Percentiles rank a stretch among this genome's conserved stretches.
Conservation (phyloP, 2,888 invertebrate species). For the Pyralis farinalis region DNA sequence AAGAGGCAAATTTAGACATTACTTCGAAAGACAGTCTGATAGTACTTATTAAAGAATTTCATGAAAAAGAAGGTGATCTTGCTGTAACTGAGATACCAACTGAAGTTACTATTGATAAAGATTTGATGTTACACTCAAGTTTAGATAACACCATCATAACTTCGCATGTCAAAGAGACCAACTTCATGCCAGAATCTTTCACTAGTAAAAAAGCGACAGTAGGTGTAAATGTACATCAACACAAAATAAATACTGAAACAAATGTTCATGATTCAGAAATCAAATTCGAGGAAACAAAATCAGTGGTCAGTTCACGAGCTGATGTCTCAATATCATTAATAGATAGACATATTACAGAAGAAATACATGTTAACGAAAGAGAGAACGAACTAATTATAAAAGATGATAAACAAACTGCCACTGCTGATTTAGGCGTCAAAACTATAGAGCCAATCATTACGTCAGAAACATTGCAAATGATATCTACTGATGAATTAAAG, state of each 20-base stretch:
- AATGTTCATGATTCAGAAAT: constrained; percentile 82
- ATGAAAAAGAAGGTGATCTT: constrained; percentile 85
- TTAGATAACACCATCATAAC: constrained; percentile 83
- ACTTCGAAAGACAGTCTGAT: constrained; percentile 82
- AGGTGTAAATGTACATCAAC: constrained; percentile 82
- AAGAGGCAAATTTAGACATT: constrained; percentile 82
- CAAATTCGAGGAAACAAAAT: constrained; percentile 61
- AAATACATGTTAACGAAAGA: constrained; percentile 84
- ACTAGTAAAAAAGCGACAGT: constrained; percentile 80
- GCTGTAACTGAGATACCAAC: constrained; percentile 44
- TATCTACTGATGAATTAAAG: constrained; percentile 68
- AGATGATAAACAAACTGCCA: constrained; percentile 68
- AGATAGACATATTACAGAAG: constrained; percentile 80
- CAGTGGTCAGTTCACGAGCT: constrained; percentile 62
- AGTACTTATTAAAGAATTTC: constrained; percentile 74
- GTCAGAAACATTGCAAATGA: constrained; percentile 74
- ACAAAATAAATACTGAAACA: constrained; percentile 81
- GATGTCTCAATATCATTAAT: constrained; percentile 73
- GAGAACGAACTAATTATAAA: constrained; percentile 79
- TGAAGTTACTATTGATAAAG: constrained; percentile 48
- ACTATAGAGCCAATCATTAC: constrained; percentile 82
- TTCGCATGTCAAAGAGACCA: constrained; percentile 83
- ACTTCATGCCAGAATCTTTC: constrained; percentile 67
- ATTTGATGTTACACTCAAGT: constrained; percentile 66
- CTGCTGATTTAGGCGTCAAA: constrained; percentile 81